These are phyloP conservation scores for Drosophila bunnanda DNA, from an alignment of 2,888 invertebrate species.

Conservation along the genomic window DNA sequence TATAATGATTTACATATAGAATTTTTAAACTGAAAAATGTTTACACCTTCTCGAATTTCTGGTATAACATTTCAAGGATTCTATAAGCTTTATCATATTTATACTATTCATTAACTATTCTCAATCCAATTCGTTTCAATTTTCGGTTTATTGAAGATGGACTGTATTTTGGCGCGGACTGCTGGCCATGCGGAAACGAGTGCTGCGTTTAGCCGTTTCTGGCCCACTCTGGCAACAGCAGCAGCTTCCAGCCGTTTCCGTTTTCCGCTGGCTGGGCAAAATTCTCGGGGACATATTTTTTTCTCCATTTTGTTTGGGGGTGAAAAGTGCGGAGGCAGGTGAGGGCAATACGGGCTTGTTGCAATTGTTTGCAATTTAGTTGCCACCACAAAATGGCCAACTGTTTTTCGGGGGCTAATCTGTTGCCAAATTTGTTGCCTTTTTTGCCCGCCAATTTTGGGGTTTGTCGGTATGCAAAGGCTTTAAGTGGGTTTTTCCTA, in stretches of 20 bases:
- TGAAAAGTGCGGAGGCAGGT: conserved; percentile 17
- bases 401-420: conserved; percentile 65
- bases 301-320: not conserved
- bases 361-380: conserved; percentile 75
- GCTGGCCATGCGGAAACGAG: conserved; percentile 67
- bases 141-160: conserved; percentile 9
- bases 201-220: conserved; percentile 47
- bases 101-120: not conserved
- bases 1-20: not conserved
- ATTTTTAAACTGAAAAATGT: not conserved
- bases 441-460: conserved; percentile 22
- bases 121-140: not conserved
- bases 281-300: conserved; percentile 30
- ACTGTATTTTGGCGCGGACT: conserved; percentile 45
- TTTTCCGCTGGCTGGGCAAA: conserved; percentile 42
- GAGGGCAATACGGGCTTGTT: conserved; percentile 34
- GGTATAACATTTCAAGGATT: not conserved
- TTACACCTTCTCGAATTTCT: not conserved
- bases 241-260: conserved; percentile 59
- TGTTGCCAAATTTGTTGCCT: conserved; percentile 69
- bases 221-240: conserved; percentile 44
- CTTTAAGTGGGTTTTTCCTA: conserved; percentile 25
- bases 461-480: conserved; percentile 31
- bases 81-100: not conserved
- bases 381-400: conserved; percentile 69